A percentile compares a stretch with the other conserved stretches of the same genome.
Evolutionary conservation across 2,797 vertebrate species (phyloP).

Genomic region (Thaleichthys pacificus): DNA sequence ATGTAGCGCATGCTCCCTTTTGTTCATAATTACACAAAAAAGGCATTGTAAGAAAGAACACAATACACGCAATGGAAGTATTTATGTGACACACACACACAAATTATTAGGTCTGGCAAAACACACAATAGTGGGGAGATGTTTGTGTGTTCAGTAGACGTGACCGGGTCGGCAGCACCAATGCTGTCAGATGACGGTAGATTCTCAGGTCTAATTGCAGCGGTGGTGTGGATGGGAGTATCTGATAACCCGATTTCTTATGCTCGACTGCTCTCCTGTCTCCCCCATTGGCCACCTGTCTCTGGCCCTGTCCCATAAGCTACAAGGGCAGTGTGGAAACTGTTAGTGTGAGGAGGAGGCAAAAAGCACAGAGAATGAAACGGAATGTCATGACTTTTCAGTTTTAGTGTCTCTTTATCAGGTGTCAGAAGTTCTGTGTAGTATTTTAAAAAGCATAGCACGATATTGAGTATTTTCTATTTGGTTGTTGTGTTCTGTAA

Average conservation of each 20-base stretch:
- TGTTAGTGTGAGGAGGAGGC: constrained; percentile 30
- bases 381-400: constrained; percentile 36
- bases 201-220: constrained; percentile 62
- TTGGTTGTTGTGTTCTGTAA: not conserved
- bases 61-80: no score
- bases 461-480: no score
- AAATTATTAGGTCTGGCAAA: no score
- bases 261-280: constrained; percentile 66
- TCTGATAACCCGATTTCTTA: constrained; percentile 71
- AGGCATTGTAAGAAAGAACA: no score
- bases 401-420: constrained; percentile 1
- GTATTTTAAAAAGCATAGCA: not conserved
- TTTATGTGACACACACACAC: no score
- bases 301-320: constrained; percentile 50
- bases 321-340: constrained; percentile 41
- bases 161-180: constrained; percentile 45
- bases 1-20: no score
- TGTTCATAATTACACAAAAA: no score
- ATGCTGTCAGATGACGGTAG: constrained; percentile 61
- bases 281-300: constrained; percentile 76
- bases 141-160: constrained; percentile 46
- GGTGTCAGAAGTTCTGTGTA: not conserved
- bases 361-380: constrained; percentile 48
- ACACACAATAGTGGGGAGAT: not conserved
- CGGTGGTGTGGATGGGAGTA: constrained; percentile 62